These are phyloP conservation scores for Oncorhynchus clarkii DNA, from an alignment of 2,113 vertebrate species.

Conservation along the genomic window DNA sequence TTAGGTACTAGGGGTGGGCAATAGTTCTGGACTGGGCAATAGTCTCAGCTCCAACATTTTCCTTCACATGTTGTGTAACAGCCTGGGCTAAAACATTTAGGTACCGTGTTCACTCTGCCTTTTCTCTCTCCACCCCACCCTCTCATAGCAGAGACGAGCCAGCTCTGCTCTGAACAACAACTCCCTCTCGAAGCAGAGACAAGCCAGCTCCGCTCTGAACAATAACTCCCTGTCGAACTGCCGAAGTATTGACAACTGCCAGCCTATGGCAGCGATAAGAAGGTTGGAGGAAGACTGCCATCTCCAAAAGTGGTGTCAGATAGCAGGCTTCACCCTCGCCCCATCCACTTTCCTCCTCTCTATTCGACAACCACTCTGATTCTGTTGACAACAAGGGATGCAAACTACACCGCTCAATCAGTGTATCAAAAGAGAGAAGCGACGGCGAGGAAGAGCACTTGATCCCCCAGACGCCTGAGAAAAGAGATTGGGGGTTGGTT, in stretches of 20 bases:
- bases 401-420: constrained; percentile 38
- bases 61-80: no score
- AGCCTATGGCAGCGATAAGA: constrained; percentile 26
- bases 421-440: constrained; percentile 37
- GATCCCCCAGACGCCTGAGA: constrained; percentile 19
- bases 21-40: no score
- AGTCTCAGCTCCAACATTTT: no score
- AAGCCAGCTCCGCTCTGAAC: background rate
- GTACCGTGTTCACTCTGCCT: no score
- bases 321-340: constrained; percentile 22
- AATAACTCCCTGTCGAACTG: background rate
- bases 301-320: constrained; percentile 44
- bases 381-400: constrained; percentile 37
- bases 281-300: constrained; percentile 28
- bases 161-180: background rate
- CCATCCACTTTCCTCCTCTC: constrained; percentile 20
- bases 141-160: background rate
- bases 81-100: no score
- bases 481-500: background rate
- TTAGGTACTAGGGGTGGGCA: no score
- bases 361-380: constrained; percentile 29
- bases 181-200: constrained; percentile 2
- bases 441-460: background rate
- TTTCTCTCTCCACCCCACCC: no score
- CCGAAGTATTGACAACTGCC: constrained; percentile 7